These are phyloP conservation scores for Danio albolineatus DNA, from an alignment of 2,797 vertebrate genomes.

Conservation along the genomic window DNA sequence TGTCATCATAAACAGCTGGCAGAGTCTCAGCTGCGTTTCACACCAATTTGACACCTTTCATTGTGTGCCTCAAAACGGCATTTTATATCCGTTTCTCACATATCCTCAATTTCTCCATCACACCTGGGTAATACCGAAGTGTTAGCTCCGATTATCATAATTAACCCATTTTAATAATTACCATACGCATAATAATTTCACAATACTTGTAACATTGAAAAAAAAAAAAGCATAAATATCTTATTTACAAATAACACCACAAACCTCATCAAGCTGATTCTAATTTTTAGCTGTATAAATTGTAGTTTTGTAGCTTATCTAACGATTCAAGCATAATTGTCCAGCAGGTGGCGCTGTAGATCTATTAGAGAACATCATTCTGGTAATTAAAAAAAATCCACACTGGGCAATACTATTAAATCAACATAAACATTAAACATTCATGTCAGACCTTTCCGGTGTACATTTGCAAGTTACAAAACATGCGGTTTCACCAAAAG, in stretches of 20 bases:
- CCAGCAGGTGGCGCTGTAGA: slow-evolving; percentile 57
- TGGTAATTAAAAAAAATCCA: slow-evolving; percentile 8
- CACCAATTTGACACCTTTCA: slow-evolving; percentile 31
- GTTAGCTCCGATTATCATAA: not conserved
- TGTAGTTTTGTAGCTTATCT: not conserved
- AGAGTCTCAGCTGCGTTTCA: slow-evolving; percentile 18
- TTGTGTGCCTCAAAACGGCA: not conserved
- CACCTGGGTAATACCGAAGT: not conserved
- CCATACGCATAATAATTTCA: not conserved
- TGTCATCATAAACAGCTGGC: slow-evolving; percentile 27
- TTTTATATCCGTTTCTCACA: slow-evolving; percentile 26
- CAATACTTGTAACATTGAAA: not conserved
- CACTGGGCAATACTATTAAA: not conserved
- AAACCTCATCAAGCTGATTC: not conserved
- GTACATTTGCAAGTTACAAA: not conserved
- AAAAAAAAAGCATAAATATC: not conserved
- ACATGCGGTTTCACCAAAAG: too few relatives aligned
- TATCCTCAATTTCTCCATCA: not conserved
- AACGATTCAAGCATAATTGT: slow-evolving; percentile 1
- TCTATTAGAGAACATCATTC: slow-evolving; percentile 19
- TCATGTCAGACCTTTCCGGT: not conserved
- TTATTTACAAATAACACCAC: not conserved
- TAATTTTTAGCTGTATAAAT: not conserved
- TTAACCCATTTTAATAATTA: not conserved
- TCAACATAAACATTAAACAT: not conserved